A percentile compares a stretch with the other conserved stretches of the same genome.
Evolutionary conservation across 1,140 invertebrate genomes (phyloP).

Genomic region (Eciton burchellii): DNA sequence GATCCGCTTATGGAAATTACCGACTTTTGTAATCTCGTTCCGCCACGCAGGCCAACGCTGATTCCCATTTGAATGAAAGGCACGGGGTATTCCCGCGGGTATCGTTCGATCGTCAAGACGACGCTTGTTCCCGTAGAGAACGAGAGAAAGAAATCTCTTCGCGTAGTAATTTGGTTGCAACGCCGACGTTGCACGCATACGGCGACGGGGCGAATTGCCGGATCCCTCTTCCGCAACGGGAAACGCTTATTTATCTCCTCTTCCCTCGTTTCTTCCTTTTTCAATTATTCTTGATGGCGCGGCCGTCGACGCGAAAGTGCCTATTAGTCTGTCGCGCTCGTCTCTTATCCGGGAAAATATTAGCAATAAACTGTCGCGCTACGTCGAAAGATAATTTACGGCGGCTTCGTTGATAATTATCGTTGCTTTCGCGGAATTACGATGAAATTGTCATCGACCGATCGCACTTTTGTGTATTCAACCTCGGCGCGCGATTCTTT

Average conservation of each 20-base stretch:
- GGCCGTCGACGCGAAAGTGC: constrained; percentile 52
- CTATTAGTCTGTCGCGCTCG: constrained; percentile 60
- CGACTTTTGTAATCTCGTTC: constrained; percentile 55
- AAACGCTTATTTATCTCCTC: constrained; percentile 31
- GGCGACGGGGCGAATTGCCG: constrained; percentile 1
- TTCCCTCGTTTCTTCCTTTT: constrained; percentile 22
- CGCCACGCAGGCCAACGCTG: constrained; percentile 42
- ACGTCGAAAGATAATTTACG: constrained; percentile 53
- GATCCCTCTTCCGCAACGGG: neutral
- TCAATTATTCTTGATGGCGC: constrained; percentile 21
- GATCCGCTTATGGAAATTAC: constrained; percentile 57
- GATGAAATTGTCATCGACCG: constrained; percentile 48
- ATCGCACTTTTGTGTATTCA: neutral
- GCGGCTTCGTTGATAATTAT: constrained; percentile 56
- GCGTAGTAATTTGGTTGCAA: constrained; percentile 1
- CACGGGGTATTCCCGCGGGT: constrained; percentile 22
- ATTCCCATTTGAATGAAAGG: constrained; percentile 34
- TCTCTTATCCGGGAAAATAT: constrained; percentile 54
- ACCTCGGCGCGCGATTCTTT: neutral
- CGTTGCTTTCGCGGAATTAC: constrained; percentile 41
- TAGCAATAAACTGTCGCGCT: constrained; percentile 59
- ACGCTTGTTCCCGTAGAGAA: neutral
- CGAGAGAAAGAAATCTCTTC: neutral
- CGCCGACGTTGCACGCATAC: neutral
- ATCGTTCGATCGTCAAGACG: neutral